These are phyloP conservation scores for Diadegma fenestrale DNA, from an alignment of 2,888 invertebrate genomes.

Conservation along the genomic window DNA sequence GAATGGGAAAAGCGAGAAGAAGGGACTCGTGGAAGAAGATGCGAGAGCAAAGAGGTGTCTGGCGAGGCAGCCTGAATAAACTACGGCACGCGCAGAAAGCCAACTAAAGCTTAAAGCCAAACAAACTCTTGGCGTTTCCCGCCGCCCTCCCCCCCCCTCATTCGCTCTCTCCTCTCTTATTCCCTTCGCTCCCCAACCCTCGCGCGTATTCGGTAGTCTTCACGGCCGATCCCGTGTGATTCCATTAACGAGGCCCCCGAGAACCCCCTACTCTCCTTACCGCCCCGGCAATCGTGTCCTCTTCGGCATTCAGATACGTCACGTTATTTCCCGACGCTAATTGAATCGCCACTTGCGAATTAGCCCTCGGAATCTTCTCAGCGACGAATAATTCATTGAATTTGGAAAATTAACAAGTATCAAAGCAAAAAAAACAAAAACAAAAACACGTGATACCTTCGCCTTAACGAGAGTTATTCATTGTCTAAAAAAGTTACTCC, in stretches of 20 bases:
- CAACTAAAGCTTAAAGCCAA: slow-evolving; percentile 70
- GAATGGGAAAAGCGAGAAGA: slow-evolving; percentile 26
- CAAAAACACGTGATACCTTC: no score
- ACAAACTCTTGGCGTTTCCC: slow-evolving; percentile 64
- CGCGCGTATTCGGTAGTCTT: slow-evolving; percentile 62
- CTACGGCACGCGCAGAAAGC: slow-evolving; percentile 73
- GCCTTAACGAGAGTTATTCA: no score
- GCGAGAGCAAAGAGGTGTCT: slow-evolving; percentile 66
- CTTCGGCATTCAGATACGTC: slow-evolving; percentile 48
- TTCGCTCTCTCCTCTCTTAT: neutral
- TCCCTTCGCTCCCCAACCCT: neutral
- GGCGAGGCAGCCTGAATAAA: slow-evolving; percentile 73
- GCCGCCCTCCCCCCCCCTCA: neutral
- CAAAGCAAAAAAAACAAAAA: neutral
- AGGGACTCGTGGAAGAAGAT: slow-evolving; percentile 58
- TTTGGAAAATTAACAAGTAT: neutral
- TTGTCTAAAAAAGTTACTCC: neutral
- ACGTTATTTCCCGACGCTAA: slow-evolving; percentile 49
- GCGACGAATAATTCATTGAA: neutral
- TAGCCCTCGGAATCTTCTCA: slow-evolving; percentile 14
- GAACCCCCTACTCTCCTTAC: slow-evolving; percentile 26
- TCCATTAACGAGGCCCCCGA: slow-evolving; percentile 60
- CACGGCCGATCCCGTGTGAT: slow-evolving; percentile 56
- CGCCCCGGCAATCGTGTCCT: slow-evolving; percentile 20
- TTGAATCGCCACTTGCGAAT: slow-evolving; percentile 45